Conservation (phyloP, 2,113 vertebrate genomes). For the Aythya baeri region DNA sequence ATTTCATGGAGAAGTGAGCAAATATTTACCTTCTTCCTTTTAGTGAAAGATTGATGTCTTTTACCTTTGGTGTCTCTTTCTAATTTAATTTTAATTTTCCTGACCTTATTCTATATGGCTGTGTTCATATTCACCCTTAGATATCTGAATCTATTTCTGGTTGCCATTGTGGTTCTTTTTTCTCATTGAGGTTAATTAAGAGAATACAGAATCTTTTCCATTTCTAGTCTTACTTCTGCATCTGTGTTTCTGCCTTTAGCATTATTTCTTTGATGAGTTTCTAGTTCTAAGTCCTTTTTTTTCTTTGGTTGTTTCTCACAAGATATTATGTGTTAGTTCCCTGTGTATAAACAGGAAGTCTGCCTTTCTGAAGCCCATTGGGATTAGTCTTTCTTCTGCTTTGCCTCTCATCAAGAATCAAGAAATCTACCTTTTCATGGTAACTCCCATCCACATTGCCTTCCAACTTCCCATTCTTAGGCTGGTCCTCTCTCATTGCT, state of each 20-base stretch:
- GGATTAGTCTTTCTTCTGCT: neutral
- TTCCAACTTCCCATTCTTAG: neutral
- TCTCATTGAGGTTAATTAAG: neutral
- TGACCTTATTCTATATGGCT: neutral
- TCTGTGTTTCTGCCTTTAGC: neutral
- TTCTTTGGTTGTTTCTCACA: neutral
- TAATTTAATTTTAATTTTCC: slow-evolving; percentile 10
- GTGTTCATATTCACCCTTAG: neutral
- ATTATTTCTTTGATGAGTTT: neutral
- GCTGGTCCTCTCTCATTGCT: neutral
- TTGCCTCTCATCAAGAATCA: neutral
- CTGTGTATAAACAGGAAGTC: neutral
- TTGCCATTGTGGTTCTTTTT: neutral
- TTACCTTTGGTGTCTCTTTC: slow-evolving; percentile 7
- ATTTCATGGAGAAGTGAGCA: neutral
- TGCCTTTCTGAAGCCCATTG: neutral
- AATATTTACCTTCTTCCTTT: neutral
- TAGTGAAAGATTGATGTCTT: neutral
- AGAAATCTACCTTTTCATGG: neutral
- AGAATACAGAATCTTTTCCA: neutral
- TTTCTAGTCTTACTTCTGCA: slow-evolving; percentile 5
- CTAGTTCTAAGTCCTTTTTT: neutral
- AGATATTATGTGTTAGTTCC: neutral
- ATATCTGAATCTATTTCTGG: slow-evolving; percentile 12
- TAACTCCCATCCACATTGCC: neutral